Percentiles rank a stretch among this genome's conserved stretches.
Evolutionary conservation across 2,797 vertebrate species (phyloP).

Genomic region (Falco biarmicus): DNA sequence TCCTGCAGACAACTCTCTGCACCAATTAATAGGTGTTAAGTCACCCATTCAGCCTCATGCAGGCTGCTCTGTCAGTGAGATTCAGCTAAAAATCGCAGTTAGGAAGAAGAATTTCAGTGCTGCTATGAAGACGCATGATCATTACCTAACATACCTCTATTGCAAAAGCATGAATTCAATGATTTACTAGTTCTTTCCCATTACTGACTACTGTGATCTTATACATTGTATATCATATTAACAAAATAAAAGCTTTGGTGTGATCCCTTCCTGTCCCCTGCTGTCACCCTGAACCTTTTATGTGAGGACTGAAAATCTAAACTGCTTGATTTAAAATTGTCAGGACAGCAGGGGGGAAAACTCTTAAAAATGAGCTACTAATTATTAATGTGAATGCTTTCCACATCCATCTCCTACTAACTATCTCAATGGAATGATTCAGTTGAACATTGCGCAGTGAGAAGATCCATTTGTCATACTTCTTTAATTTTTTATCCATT

Average conservation of each 20-base stretch:
- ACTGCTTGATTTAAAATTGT: neutral
- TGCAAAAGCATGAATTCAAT: neutral
- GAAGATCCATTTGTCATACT: constrained; percentile 65
- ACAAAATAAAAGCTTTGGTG: neutral
- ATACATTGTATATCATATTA: neutral
- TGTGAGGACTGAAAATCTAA: constrained; percentile 4
- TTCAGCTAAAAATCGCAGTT: neutral
- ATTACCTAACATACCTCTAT: neutral
- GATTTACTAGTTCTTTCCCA: constrained; percentile 6
- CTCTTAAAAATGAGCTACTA: constrained; percentile 32
- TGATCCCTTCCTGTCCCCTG: neutral
- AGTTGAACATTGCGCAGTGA: constrained; percentile 5
- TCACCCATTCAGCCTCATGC: neutral
- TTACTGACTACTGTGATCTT: neutral
- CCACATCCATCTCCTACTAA: constrained; percentile 55
- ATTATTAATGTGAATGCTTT: constrained; percentile 59
- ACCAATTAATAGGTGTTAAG: neutral
- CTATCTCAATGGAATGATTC: constrained; percentile 62
- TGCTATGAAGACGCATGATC: neutral
- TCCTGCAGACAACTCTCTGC: neutral
- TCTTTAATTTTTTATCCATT: constrained; percentile 60
- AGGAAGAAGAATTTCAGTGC: neutral
- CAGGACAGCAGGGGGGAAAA: neutral
- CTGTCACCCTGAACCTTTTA: neutral
- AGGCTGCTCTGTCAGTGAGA: neutral